Percentiles rank a stretch among this genome's conserved stretches.
Conservation (phyloP, 2,797 vertebrate genomes). For the Phrynocephalus vlangalii region DNA sequence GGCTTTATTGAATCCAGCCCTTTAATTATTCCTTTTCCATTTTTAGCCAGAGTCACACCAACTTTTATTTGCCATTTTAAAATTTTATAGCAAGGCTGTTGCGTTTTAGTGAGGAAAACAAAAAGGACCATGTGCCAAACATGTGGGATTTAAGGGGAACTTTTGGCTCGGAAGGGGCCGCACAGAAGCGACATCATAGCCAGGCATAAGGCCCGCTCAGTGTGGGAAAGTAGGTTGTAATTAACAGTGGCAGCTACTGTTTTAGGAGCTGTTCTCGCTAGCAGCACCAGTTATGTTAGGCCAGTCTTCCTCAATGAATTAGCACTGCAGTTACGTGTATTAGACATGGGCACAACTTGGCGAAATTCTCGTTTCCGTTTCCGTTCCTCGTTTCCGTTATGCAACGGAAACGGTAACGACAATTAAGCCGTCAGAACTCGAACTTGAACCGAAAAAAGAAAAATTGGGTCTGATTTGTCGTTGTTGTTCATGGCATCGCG, state of each 20-base stretch:
- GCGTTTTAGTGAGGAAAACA: background rate
- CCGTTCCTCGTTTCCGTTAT: too few species aligned
- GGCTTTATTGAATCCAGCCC: too few species aligned
- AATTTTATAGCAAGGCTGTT: background rate
- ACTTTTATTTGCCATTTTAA: too few species aligned
- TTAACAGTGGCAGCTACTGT: background rate
- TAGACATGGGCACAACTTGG: too few species aligned
- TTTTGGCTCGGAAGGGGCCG: background rate
- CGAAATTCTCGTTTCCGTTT: too few species aligned
- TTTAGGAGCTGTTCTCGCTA: background rate
- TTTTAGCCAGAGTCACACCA: too few species aligned
- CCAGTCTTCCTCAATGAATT: background rate
- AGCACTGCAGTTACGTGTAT: background rate
- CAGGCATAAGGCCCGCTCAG: background rate
- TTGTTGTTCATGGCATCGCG: too few species aligned
- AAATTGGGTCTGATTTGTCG: too few species aligned
- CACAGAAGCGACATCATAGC: background rate
- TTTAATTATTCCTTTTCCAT: too few species aligned
- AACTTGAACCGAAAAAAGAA: too few species aligned
- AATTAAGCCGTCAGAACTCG: too few species aligned
- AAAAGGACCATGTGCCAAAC: background rate
- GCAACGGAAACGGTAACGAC: too few species aligned
- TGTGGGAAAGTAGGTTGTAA: background rate
- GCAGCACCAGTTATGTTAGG: background rate
- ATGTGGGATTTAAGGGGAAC: background rate